Conservation (phyloP, 2,888 invertebrate species). For the Timema podura region DNA sequence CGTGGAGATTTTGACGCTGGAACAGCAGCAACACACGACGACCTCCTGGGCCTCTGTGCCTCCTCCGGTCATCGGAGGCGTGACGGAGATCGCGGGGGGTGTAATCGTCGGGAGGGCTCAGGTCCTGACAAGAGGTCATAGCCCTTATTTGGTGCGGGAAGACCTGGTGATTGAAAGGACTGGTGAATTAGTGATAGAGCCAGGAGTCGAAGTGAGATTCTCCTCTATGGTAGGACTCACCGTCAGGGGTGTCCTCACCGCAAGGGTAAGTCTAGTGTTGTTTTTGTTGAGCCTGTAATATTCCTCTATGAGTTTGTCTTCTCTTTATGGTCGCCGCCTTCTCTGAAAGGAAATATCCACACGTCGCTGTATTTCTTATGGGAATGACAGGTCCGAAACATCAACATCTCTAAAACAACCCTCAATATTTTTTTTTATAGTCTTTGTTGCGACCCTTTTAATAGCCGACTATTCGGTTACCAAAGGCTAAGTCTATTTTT, state of each 20-base stretch:
- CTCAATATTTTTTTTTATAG: no score
- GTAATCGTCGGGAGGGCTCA: slow-evolving; percentile 56
- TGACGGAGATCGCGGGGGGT: slow-evolving; percentile 42
- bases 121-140: slow-evolving; percentile 52
- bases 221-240: slow-evolving; percentile 91
- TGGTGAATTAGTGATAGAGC: slow-evolving; percentile 78
- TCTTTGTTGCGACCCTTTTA: no score
- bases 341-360: no score
- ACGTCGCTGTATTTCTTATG: no score
- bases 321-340: no score
- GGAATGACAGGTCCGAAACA: no score
- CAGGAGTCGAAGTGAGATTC: slow-evolving; percentile 86
- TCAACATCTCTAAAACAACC: no score
- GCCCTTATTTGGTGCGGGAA: slow-evolving; percentile 73
- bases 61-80: slow-evolving; percentile 4
- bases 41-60: background rate
- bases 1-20: slow-evolving; percentile 17
- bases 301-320: no score
- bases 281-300: no score
- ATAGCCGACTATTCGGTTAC: no score
- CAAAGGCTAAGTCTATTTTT: no score
- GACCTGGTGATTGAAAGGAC: slow-evolving; percentile 75
- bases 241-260: slow-evolving; percentile 81
- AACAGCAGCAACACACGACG: slow-evolving; percentile 12
- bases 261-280: slow-evolving; percentile 66